Conservation (phyloP, 2,797 vertebrate species). For the Tympanoctomys barrerae region DNA sequence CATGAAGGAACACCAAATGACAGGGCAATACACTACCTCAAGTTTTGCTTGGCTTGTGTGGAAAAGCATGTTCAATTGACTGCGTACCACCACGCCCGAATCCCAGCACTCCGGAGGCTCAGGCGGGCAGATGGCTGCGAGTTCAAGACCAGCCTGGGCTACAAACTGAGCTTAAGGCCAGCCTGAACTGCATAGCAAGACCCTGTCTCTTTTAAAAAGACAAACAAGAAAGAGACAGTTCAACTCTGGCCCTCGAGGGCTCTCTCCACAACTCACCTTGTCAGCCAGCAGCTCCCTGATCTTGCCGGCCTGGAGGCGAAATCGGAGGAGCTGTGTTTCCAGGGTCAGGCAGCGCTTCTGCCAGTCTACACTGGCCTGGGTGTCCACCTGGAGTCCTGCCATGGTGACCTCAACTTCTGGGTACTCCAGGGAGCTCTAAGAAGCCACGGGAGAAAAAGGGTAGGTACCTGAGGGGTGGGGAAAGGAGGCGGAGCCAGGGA, state of each 20-base stretch:
- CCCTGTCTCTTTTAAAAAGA: no score
- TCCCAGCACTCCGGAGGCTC: no score
- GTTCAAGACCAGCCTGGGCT: no score
- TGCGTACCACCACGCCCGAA: no score
- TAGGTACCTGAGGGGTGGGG: background rate
- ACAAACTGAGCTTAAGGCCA: no score
- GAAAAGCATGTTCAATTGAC: background rate
- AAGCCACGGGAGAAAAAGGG: conserved; percentile 21
- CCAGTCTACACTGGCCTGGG: conserved; percentile 91
- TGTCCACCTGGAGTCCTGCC: conserved; percentile 88
- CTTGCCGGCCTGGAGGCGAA: conserved; percentile 96
- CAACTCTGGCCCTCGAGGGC: background rate
- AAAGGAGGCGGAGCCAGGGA: background rate
- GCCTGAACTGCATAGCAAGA: no score
- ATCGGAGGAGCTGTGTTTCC: conserved; percentile 96
- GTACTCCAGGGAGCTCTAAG: conserved; percentile 52
- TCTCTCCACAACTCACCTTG: conserved; percentile 90
- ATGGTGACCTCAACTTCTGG: conserved; percentile 77
- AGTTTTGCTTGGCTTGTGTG: background rate
- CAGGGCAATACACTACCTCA: background rate
- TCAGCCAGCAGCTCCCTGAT: conserved; percentile 96
- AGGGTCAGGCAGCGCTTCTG: conserved; percentile 94
- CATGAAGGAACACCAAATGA: background rate
- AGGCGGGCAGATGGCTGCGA: no score
- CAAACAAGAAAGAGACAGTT: no score